phyloP scores from a whole-genome alignment of 1,140 invertebrate genomes.

The Sesamia nonagrioides region DNA sequence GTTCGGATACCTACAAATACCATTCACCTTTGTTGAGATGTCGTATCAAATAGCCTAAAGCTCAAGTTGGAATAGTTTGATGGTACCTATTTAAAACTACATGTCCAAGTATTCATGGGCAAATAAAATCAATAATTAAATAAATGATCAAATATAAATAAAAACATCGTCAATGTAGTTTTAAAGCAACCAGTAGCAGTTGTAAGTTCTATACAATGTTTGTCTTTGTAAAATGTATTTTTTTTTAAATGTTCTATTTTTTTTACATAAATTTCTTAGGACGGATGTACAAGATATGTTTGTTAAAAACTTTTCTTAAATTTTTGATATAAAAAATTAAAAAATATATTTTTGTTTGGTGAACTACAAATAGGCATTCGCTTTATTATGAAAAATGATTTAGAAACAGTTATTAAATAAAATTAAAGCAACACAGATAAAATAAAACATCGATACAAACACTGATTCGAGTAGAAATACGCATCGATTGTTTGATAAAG shows the following conservation, averaged over 20 bases:
- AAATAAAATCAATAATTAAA: too few species aligned
- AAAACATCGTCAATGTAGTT: background rate
- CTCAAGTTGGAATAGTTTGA: too few species aligned
- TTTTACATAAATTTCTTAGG: constrained; percentile 10
- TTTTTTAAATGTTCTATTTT: background rate
- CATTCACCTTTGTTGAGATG: too few species aligned
- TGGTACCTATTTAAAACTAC: too few species aligned
- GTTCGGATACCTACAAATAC: too few species aligned
- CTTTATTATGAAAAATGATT: background rate
- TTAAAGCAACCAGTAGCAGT: background rate
- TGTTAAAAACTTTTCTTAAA: background rate
- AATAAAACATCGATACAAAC: background rate
- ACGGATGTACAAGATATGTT: constrained; percentile 19
- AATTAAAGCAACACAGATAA: too few species aligned
- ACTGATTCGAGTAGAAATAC: background rate
- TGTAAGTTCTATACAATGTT: constrained; percentile 1
- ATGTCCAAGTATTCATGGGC: too few species aligned
- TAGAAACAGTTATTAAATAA: background rate
- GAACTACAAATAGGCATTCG: background rate
- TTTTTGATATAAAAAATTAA: background rate
- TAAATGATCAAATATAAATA: background rate
- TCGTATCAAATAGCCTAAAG: too few species aligned
- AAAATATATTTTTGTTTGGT: background rate
- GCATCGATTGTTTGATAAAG: too few species aligned
- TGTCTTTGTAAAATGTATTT: background rate